These are phyloP conservation scores for Diploscapter pachys DNA, from an alignment of 1,140 invertebrate species.

Conservation along the genomic window DNA sequence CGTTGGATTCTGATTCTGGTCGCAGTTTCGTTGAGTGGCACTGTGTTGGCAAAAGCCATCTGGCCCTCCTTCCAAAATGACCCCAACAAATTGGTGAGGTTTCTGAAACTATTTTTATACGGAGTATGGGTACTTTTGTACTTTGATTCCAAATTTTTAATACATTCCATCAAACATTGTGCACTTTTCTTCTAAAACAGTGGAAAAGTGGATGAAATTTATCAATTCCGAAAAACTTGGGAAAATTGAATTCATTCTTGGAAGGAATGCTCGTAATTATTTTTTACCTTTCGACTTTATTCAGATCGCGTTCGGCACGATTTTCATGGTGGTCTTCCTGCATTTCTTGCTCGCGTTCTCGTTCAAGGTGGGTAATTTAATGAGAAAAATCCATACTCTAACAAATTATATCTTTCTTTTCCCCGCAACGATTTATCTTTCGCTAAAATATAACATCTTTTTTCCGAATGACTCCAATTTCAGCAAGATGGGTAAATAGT, in stretches of 20 bases:
- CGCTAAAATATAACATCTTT: too few relatives aligned
- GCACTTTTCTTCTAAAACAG: too few relatives aligned
- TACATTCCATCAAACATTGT: too few relatives aligned
- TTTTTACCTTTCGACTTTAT: not conserved
- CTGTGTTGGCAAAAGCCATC: constrained; percentile 77
- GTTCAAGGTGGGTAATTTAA: constrained; percentile 1
- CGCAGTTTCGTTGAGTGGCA: constrained; percentile 76
- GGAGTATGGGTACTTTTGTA: not conserved
- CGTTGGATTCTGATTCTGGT: constrained; percentile 81
- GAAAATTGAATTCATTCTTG: not conserved
- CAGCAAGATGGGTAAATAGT: too few relatives aligned
- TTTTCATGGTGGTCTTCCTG: constrained; percentile 19
- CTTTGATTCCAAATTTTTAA: too few relatives aligned
- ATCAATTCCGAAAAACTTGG: not conserved
- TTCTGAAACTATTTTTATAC: not conserved
- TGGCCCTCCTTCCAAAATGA: constrained; percentile 72
- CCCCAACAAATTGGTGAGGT: constrained; percentile 43
- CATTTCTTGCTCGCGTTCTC: constrained; percentile 33
- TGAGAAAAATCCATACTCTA: too few relatives aligned
- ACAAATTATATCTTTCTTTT: too few relatives aligned
- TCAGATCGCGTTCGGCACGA: constrained; percentile 28
- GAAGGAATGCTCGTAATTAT: not conserved
- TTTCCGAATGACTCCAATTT: too few relatives aligned
- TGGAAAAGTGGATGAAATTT: not conserved
- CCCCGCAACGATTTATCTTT: too few relatives aligned